Conservation (phyloP, 1,140 invertebrate species). For the Halesus radiatus region DNA sequence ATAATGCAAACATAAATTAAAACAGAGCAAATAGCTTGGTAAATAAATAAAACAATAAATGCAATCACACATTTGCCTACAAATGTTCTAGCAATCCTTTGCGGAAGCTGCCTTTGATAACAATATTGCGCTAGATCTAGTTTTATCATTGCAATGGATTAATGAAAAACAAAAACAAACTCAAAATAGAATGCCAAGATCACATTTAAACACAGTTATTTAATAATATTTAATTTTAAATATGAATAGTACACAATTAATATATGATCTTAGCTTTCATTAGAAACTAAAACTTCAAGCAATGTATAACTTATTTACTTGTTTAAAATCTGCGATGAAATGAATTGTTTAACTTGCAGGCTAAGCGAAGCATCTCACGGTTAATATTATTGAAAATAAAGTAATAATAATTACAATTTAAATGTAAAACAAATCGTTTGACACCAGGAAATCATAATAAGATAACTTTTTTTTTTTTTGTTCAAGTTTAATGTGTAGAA, state of each 20-base stretch:
- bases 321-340: not conserved
- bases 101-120: not conserved
- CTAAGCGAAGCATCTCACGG: too few species aligned
- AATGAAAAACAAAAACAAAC: not conserved
- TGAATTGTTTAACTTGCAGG: too few species aligned
- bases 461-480: too few species aligned
- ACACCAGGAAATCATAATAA: too few species aligned
- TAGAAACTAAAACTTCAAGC: too few species aligned
- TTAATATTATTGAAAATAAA: too few species aligned
- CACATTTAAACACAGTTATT: not conserved
- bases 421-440: too few species aligned
- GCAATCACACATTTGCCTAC: slow-evolving; percentile 3
- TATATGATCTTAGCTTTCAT: too few species aligned
- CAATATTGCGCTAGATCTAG: slow-evolving; percentile 4
- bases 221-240: too few species aligned
- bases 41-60: slow-evolving; percentile 9
- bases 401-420: too few species aligned
- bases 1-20: not conserved
- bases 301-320: not conserved
- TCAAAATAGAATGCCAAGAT: not conserved
- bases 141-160: slow-evolving; percentile 5
- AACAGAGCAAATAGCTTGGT: not conserved
- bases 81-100: slow-evolving; percentile 7
- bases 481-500: too few species aligned
- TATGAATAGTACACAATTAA: too few species aligned